Conservation (phyloP, 1,140 invertebrate species). For the Himalopsyche phryganea region DNA sequence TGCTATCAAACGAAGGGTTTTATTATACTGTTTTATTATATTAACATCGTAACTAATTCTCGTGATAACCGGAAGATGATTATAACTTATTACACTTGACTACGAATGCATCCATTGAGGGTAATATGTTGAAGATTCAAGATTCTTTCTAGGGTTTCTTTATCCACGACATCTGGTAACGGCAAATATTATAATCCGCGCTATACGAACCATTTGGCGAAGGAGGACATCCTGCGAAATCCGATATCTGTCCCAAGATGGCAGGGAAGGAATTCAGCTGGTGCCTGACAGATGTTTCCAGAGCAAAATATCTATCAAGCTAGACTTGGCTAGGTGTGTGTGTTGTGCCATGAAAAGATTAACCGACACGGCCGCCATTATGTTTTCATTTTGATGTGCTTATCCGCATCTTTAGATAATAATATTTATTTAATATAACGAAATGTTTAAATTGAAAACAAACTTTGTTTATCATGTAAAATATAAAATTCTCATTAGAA, state of each 20-base stretch:
- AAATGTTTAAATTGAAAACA: too few relatives aligned
- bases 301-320: background rate
- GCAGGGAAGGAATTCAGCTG: slow-evolving; percentile 23
- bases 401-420: too few relatives aligned
- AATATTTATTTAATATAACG: too few relatives aligned
- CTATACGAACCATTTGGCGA: background rate
- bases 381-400: background rate
- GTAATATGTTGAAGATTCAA: too few relatives aligned
- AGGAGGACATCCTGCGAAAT: slow-evolving; percentile 28
- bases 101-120: too few relatives aligned
- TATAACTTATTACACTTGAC: too few relatives aligned
- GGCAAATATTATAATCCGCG: slow-evolving; percentile 2
- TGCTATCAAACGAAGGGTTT: too few relatives aligned
- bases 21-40: too few relatives aligned
- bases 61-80: too few relatives aligned
- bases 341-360: background rate
- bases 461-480: too few relatives aligned
- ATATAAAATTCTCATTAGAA: too few relatives aligned
- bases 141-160: slow-evolving; percentile 10
- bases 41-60: too few relatives aligned
- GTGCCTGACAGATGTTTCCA: slow-evolving; percentile 22
- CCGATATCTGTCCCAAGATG: slow-evolving; percentile 22
- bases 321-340: background rate
- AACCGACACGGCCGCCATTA: background rate
- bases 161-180: background rate